phyloP scores from a whole-genome alignment of 2,113 vertebrate genomes.

The Tricholaema leucomelas region DNA sequence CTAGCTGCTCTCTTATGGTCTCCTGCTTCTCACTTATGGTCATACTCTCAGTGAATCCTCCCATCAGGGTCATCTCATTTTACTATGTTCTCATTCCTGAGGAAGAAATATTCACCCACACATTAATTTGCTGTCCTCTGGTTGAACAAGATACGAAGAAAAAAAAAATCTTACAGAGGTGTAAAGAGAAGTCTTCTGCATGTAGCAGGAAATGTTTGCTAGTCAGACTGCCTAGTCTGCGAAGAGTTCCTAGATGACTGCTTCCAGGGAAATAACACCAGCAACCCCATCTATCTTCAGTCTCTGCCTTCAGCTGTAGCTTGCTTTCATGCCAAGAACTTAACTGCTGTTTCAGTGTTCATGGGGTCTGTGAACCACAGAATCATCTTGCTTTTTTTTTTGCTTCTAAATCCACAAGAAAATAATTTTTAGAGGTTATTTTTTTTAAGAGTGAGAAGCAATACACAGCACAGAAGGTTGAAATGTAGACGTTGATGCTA shows the following conservation, averaged over 20 bases:
- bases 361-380: background rate
- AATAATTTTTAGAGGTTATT: background rate
- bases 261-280: too few relatives aligned
- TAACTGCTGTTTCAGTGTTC: background rate
- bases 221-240: too few relatives aligned
- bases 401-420: background rate
- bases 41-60: background rate
- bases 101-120: background rate
- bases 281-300: too few relatives aligned
- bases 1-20: background rate
- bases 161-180: background rate
- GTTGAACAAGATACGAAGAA: background rate
- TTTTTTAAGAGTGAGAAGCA: background rate
- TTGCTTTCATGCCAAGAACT: background rate
- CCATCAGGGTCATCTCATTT: background rate
- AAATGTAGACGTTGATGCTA: background rate
- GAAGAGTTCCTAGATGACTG: too few relatives aligned
- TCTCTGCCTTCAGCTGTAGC: too few relatives aligned
- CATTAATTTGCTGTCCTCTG: background rate
- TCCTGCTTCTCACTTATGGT: accelerated
- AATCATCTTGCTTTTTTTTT: background rate
- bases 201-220: too few relatives aligned
- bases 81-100: background rate
- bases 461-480: background rate
- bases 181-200: background rate